Evolutionary conservation across 2,888 invertebrate species (phyloP).

Genomic region (Melinaea menophilus): DNA sequence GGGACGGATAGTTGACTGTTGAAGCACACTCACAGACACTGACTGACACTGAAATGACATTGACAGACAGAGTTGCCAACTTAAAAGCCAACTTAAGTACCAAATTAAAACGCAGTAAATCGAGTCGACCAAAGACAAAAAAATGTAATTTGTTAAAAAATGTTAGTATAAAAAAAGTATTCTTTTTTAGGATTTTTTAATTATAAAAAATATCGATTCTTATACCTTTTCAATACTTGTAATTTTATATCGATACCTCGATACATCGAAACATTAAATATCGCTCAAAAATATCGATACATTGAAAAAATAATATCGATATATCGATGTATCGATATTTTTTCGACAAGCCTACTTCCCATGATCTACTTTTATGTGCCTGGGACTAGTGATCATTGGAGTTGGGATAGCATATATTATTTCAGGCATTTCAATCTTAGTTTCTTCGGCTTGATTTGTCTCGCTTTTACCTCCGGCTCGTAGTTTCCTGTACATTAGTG

Average conservation of each 20-base stretch:
- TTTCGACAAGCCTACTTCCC: constrained; percentile 3
- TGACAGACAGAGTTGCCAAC: constrained; percentile 10
- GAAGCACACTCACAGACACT: constrained; percentile 5
- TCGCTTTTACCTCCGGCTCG: too few species aligned
- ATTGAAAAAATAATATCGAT: constrained; percentile 13
- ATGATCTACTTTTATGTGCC: too few species aligned
- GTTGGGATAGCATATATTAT: too few species aligned
- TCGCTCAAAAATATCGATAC: background rate
- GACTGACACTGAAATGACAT: constrained; percentile 9
- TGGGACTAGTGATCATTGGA: too few species aligned
- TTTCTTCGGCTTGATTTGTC: too few species aligned
- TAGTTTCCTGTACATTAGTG: too few species aligned
- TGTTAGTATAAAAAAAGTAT: constrained; percentile 11
- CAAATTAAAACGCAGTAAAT: constrained; percentile 8
- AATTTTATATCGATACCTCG: constrained; percentile 13
- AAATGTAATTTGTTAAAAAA: constrained; percentile 12
- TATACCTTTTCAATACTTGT: constrained; percentile 12
- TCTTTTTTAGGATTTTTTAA: constrained; percentile 9
- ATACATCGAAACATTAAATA: constrained; percentile 15
- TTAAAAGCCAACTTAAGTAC: constrained; percentile 6
- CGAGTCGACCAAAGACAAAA: constrained; percentile 9
- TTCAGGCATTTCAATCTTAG: too few species aligned
- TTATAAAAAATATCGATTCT: constrained; percentile 11
- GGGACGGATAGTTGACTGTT: background rate
- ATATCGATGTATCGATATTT: constrained; percentile 12